Conservation (phyloP, 2,888 invertebrate species). For the Luperina testacea region DNA sequence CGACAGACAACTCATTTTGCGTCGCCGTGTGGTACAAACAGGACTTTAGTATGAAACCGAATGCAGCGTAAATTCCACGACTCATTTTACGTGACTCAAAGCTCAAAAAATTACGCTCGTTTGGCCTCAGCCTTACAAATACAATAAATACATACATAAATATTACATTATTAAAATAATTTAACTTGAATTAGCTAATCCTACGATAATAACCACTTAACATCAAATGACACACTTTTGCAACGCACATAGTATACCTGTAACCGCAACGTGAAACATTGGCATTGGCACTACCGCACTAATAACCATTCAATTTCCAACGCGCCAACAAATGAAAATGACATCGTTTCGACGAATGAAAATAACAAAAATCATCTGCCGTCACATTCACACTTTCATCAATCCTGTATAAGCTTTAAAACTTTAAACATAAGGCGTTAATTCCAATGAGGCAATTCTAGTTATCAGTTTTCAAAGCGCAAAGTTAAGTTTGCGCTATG, state of each 20-base stretch:
- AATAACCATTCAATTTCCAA: constrained; percentile 69
- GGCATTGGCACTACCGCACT: constrained; percentile 39
- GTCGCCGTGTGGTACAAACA: no score
- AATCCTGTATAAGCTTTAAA: constrained; percentile 24
- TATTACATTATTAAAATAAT: neutral
- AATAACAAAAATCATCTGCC: constrained; percentile 46
- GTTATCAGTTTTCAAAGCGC: constrained; percentile 19
- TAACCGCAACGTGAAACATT: constrained; percentile 55
- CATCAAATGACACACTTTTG: constrained; percentile 26
- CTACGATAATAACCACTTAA: constrained; percentile 23
- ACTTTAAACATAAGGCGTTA: constrained; percentile 9
- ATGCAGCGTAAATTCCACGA: no score
- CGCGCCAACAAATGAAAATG: constrained; percentile 65
- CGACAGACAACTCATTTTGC: no score
- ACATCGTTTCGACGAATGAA: constrained; percentile 62
- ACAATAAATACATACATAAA: neutral
- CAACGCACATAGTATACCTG: neutral
- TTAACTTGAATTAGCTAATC: neutral
- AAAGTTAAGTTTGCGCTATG: constrained; percentile 38
- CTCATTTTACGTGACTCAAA: no score
- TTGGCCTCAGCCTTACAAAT: neutral
- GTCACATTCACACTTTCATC: neutral
- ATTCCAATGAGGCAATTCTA: constrained; percentile 2
- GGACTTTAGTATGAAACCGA: no score
- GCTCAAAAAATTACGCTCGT: no score